These are phyloP conservation scores for Drosophila cyrtoloma DNA, from an alignment of 2,888 invertebrate species.

Conservation along the genomic window DNA sequence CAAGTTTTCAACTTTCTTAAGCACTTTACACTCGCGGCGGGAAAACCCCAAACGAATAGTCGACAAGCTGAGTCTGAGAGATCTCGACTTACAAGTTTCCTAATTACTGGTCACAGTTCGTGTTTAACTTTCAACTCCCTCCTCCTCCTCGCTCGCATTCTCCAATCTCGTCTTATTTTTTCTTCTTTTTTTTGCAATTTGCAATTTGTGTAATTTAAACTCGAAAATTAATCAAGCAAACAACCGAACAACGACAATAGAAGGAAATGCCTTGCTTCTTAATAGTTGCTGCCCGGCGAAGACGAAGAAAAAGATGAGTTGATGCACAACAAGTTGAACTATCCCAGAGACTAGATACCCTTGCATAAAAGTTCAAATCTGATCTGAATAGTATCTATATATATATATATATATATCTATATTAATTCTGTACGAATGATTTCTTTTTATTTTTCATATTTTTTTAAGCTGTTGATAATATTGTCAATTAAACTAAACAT, in stretches of 20 bases:
- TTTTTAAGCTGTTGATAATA: not conserved
- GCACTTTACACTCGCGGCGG: slow-evolving; percentile 1
- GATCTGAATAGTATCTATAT: not conserved
- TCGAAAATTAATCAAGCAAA: slow-evolving; percentile 42
- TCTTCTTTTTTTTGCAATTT: not conserved
- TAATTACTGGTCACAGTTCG: slow-evolving; percentile 55
- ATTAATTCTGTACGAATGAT: not conserved
- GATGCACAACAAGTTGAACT: not conserved
- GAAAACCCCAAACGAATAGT: slow-evolving; percentile 2
- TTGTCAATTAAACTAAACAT: not conserved
- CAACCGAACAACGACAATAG: slow-evolving; percentile 28
- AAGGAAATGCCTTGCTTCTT: slow-evolving; percentile 36
- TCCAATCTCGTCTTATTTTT: not conserved
- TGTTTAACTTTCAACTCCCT: not conserved
- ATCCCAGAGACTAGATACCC: not conserved
- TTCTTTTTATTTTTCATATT: not conserved
- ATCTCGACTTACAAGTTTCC: slow-evolving; percentile 42
- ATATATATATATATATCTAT: not conserved
- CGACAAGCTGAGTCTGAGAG: slow-evolving; percentile 7
- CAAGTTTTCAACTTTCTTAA: not conserved
- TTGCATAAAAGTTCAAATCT: not conserved
- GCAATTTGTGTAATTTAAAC: slow-evolving; percentile 12
- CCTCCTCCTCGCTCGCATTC: not conserved
- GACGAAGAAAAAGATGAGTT: slow-evolving; percentile 7
- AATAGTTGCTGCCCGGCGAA: slow-evolving; percentile 39